Evolutionary conservation across 1,140 invertebrate species (phyloP).

Genomic region (Dreissena polymorpha): DNA sequence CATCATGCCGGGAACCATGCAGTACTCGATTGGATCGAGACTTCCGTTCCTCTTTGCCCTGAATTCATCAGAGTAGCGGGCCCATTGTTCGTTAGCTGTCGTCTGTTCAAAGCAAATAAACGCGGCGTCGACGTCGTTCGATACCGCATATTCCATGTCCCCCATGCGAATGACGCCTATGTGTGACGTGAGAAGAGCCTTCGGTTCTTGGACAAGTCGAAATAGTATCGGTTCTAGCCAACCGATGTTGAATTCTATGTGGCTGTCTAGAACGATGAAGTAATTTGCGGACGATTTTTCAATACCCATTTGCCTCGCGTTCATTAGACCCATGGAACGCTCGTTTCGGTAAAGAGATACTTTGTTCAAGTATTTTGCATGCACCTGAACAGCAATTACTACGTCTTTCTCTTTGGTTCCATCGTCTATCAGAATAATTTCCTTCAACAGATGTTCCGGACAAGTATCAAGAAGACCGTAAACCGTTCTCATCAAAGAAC

Average conservation of each 20-base stretch:
- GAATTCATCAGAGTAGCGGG: slow-evolving; percentile 7
- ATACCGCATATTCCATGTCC: neutral
- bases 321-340: slow-evolving; percentile 28
- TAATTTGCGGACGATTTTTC: slow-evolving; percentile 3
- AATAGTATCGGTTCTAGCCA: slow-evolving; percentile 38
- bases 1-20: slow-evolving; percentile 40
- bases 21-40: slow-evolving; percentile 19
- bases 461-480: slow-evolving; percentile 92
- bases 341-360: slow-evolving; percentile 19
- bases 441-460: slow-evolving; percentile 89
- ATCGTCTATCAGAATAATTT: slow-evolving; percentile 95
- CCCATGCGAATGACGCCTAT: slow-evolving; percentile 7
- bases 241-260: slow-evolving; percentile 24
- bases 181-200: slow-evolving; percentile 22
- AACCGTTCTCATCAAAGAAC: slow-evolving; percentile 89
- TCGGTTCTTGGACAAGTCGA: slow-evolving; percentile 26
- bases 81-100: slow-evolving; percentile 25
- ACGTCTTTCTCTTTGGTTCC: slow-evolving; percentile 24
- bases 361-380: slow-evolving; percentile 34
- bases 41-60: slow-evolving; percentile 16
- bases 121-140: neutral
- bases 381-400: neutral
- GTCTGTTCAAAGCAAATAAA: slow-evolving; percentile 40
- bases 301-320: slow-evolving; percentile 28
- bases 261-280: slow-evolving; percentile 39